A percentile compares a stretch with the other conserved stretches of the same genome.
These are phyloP conservation scores for Anabas testudineus DNA, from an alignment of 2,797 vertebrate genomes.

Conservation along the genomic window DNA sequence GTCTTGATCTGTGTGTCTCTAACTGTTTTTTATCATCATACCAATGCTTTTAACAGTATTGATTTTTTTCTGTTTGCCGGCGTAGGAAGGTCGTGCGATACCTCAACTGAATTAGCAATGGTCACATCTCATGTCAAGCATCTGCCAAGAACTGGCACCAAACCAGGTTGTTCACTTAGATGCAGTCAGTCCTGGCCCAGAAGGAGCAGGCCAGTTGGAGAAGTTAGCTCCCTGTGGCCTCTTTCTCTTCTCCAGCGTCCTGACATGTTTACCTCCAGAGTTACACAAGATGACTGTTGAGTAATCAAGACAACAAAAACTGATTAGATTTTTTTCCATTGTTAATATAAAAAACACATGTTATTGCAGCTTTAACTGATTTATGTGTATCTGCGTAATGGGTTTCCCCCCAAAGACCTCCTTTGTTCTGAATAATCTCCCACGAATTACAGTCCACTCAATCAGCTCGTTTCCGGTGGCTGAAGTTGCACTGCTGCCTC, in stretches of 20 bases:
- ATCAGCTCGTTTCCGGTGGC: slow-evolving; percentile 40
- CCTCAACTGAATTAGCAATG: slow-evolving; percentile 24
- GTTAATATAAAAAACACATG: neutral
- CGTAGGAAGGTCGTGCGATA: slow-evolving; percentile 5
- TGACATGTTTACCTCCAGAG: neutral
- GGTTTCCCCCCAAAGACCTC: neutral
- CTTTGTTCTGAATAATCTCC: slow-evolving; percentile 24
- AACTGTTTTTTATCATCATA: slow-evolving; percentile 13
- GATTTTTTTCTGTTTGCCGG: slow-evolving; percentile 11
- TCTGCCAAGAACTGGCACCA: neutral
- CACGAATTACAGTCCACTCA: slow-evolving; percentile 9
- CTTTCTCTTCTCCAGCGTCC: neutral
- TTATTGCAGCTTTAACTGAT: neutral
- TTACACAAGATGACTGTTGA: neutral
- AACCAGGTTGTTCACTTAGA: slow-evolving; percentile 13
- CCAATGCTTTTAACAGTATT: slow-evolving; percentile 46
- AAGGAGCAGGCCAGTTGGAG: neutral
- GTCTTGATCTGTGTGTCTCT: neutral
- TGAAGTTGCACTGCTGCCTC: slow-evolving; percentile 17
- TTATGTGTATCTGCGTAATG: neutral
- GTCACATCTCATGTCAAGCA: neutral
- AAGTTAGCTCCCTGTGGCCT: neutral
- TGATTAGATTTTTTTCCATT: no score
- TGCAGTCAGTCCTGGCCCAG: neutral
- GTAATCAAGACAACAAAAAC: neutral